phyloP scores from a whole-genome alignment of 1,140 invertebrate species.

The Vollenhovia emeryi region DNA sequence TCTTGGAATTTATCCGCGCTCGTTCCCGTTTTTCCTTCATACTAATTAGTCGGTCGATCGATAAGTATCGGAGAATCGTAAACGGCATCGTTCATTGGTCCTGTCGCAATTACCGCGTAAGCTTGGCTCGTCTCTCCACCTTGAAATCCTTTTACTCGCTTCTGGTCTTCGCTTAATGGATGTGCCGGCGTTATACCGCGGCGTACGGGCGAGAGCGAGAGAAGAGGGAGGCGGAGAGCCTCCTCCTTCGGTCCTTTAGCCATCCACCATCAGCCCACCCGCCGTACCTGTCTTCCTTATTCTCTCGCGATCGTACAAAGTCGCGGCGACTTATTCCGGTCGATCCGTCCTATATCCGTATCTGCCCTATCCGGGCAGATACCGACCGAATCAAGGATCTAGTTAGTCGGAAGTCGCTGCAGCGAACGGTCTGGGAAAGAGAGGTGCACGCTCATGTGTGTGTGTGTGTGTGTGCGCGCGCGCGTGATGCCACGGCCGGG shows the following conservation, averaged over 20 bases:
- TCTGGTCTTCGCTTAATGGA: conserved; percentile 57
- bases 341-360: conserved; percentile 67
- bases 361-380: conserved; percentile 60
- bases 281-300: conserved; percentile 17
- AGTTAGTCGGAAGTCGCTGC: conserved; percentile 57
- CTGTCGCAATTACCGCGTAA: conserved; percentile 52
- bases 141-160: conserved; percentile 60
- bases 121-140: conserved; percentile 26
- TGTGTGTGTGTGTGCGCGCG: conserved; percentile 9
- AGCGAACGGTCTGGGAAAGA: background rate
- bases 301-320: conserved; percentile 62
- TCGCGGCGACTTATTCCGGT: conserved; percentile 67
- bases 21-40: conserved; percentile 8
- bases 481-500: conserved; percentile 42
- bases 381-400: conserved; percentile 68
- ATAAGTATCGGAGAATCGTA: conserved; percentile 31
- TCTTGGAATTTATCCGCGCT: conserved; percentile 25
- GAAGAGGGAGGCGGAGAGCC: background rate
- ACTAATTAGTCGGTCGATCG: conserved; percentile 55
- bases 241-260: conserved; percentile 39
- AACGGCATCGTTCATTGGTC: conserved; percentile 51
- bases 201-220: background rate
- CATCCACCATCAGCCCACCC: background rate
- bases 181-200: conserved; percentile 48
- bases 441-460: background rate